phyloP scores from a whole-genome alignment of 2,888 invertebrate genomes.

The Trichopria drosophilae region DNA sequence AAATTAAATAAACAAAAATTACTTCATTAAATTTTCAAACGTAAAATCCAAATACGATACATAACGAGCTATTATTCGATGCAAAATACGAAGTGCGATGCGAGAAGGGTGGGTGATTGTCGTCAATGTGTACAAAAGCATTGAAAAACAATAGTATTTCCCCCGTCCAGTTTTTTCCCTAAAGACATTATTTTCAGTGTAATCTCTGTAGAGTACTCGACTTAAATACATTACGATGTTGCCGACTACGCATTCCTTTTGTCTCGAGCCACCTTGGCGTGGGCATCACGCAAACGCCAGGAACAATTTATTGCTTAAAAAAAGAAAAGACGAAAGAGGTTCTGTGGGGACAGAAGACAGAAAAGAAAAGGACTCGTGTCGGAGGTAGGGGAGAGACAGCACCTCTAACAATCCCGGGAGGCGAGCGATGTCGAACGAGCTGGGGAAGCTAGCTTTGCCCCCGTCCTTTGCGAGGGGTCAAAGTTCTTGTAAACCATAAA shows the following conservation, averaged over 20 bases:
- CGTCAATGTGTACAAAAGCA: conserved; percentile 20
- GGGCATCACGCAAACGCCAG: conserved; percentile 42
- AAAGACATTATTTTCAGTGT: conserved; percentile 48
- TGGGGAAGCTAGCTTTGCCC: conserved; percentile 23
- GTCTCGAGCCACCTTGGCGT: conserved; percentile 50
- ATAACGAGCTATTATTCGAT: too few species aligned
- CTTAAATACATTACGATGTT: conserved; percentile 54
- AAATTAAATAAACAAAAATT: too few species aligned
- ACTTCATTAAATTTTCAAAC: too few species aligned
- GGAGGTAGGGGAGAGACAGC: conserved; percentile 18
- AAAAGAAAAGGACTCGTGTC: too few species aligned
- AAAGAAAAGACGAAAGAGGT: too few species aligned
- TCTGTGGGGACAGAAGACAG: too few species aligned
- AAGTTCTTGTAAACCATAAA: conserved; percentile 57
- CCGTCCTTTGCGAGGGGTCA: conserved; percentile 44
- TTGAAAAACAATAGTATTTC: conserved; percentile 37
- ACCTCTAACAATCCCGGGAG: conserved; percentile 34
- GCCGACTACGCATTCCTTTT: conserved; percentile 49
- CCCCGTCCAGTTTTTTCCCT: conserved; percentile 30
- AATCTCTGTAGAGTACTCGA: conserved; percentile 51
- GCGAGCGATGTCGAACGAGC: conserved; percentile 35
- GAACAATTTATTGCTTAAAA: conserved; percentile 53
- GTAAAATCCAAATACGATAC: too few species aligned
- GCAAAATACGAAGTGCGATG: too few species aligned
- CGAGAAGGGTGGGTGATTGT: background rate